phyloP scores from a whole-genome alignment of 2,888 invertebrate genomes.

The Latheticus oryzae region DNA sequence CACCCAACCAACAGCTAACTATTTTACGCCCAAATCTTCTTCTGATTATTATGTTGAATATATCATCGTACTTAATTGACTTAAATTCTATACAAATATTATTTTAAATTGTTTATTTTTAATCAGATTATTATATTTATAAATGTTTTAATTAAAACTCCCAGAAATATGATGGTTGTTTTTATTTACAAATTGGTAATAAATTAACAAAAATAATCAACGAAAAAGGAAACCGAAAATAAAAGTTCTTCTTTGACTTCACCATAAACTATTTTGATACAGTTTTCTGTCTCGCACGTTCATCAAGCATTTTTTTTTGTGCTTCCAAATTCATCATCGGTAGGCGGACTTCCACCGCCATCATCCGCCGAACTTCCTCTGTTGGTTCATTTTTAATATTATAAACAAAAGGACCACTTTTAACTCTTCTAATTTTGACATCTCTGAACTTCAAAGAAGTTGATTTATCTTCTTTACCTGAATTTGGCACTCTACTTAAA shows the following conservation, averaged over 20 bases:
- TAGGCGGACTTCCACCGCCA: slow-evolving; percentile 35
- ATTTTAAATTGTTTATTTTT: background rate
- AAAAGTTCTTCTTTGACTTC: too few species aligned
- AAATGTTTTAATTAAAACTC: too few species aligned
- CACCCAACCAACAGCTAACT: slow-evolving; percentile 13
- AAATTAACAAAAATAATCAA: too few species aligned
- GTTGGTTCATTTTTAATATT: slow-evolving; percentile 12
- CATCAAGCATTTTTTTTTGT: slow-evolving; percentile 8
- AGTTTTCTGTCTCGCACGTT: too few species aligned
- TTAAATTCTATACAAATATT: too few species aligned
- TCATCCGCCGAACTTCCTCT: slow-evolving; percentile 46
- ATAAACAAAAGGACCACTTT: slow-evolving; percentile 6
- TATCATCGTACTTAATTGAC: too few species aligned
- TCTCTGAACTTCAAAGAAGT: slow-evolving; percentile 7
- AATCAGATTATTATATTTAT: too few species aligned
- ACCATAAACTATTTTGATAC: too few species aligned
- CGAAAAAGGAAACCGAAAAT: too few species aligned
- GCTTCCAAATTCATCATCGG: slow-evolving; percentile 12
- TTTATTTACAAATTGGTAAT: too few species aligned
- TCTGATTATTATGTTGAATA: slow-evolving; percentile 53
- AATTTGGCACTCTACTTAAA: background rate
- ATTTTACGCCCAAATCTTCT: slow-evolving; percentile 42
- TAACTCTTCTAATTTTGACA: slow-evolving; percentile 3
- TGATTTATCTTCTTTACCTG: slow-evolving; percentile 7
- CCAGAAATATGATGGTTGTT: too few species aligned